Evolutionary conservation across 2,113 vertebrate species (phyloP).

Genomic region (Melanerpes formicivorus): DNA sequence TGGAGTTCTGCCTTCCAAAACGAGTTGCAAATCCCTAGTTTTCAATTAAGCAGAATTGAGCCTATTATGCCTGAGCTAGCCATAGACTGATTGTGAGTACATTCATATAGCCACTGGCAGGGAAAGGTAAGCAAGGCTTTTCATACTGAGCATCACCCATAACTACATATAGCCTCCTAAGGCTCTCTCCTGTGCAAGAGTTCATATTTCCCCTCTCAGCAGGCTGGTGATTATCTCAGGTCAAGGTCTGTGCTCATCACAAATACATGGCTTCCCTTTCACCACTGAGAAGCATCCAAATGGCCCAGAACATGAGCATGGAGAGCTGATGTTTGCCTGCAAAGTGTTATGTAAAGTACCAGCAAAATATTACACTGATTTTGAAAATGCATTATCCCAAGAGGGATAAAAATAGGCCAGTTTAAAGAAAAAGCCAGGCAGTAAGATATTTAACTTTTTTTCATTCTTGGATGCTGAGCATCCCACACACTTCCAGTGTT

Average conservation of each 20-base stretch:
- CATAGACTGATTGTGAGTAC: not conserved
- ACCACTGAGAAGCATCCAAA: not conserved
- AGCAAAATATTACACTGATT: not conserved
- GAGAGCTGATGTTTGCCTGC: not conserved
- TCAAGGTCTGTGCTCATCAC: not conserved
- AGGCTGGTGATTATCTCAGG: not conserved
- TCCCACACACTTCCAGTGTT: not conserved
- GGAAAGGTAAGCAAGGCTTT: not conserved
- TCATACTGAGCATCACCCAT: not conserved
- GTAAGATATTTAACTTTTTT: conserved; percentile 1
- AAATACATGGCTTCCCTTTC: not conserved
- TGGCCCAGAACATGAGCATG: not conserved
- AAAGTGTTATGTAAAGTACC: not conserved
- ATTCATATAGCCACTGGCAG: rapidly evolving
- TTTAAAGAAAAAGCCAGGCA: not conserved
- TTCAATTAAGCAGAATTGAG: not conserved
- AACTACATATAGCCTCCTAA: rapidly evolving
- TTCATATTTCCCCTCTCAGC: not conserved
- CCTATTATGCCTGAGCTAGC: rapidly evolving
- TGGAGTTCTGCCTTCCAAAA: not conserved
- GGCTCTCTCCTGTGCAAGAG: not conserved
- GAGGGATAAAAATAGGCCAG: not conserved
- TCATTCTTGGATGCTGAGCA: not conserved
- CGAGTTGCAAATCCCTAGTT: rapidly evolving
- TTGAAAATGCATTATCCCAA: not conserved